Evolutionary conservation across 2,113 vertebrate genomes (phyloP), one percentile per base, ranked within the genome.

Genomic region (Crotalus tigris): DNA sequence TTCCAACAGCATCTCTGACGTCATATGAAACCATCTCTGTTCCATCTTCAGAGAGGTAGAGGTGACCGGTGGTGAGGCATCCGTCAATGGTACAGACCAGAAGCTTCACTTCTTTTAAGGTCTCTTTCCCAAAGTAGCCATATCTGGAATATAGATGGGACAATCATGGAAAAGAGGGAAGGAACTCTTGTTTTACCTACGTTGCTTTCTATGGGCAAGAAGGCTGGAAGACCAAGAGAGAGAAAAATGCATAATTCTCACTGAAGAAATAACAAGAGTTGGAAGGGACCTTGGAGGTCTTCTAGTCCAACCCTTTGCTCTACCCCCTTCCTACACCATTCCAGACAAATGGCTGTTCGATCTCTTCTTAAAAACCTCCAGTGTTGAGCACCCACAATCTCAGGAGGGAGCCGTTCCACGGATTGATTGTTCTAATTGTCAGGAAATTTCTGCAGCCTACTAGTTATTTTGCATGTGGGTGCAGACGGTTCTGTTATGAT

Each of bases 111-210:
- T 98, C 97, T 92, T 98, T 98, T 1, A 98, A 97, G 1, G 97
- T 97, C 86, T 97, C 97, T 87, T 97, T 98, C 17, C 99, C 99
- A 87, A 99, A 99, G 98, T 99, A 99, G 15, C 99, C 99, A 55
- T 97, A 99, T 94, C 99, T 99, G 95, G 85, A 97, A 92, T 3
- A 81, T 1, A 24, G n/a, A 24, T 19, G 49, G 3, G 29, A 23
- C 26, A 33, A 90, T n/a, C 29, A 4, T 23, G 10, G 21, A 23
- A 17, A 23, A 29, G n/a, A 55, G 6, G n/a, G 19, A 15, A n/a
- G 39, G 26, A 29, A n/a, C 8, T 0, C 9, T 49, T 2, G 58
- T 15, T 64, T 49, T 85, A 81, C 24, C 29, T 3, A 5, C 13
- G 19, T 39, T 85, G 53, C 5, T 10, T 15, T 49, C 75, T 8